Conservation (phyloP, 2,797 vertebrate species). For the Chelmon rostratus region DNA sequence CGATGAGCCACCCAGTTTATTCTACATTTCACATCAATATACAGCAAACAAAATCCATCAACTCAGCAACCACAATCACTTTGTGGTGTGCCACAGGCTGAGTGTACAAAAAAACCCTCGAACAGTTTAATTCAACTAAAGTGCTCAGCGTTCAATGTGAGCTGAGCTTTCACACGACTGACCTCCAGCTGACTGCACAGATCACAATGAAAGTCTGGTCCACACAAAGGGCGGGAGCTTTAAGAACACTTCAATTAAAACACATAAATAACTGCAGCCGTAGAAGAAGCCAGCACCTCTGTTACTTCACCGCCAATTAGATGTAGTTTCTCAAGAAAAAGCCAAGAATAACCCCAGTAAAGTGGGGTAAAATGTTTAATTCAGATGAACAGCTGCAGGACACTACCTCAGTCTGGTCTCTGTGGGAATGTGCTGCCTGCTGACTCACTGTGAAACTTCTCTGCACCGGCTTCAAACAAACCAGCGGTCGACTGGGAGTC, state of each 20-base stretch:
- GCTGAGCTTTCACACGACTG: neutral
- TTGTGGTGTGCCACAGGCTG: neutral
- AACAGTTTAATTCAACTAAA: neutral
- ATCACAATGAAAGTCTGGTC: neutral
- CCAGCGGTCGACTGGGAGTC: neutral
- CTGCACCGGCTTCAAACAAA: neutral
- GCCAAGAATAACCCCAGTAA: neutral
- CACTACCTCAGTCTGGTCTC: neutral
- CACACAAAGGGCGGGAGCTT: neutral
- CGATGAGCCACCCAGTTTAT: too few relatives aligned
- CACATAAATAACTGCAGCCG: neutral
- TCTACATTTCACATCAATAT: slow-evolving; percentile 1
- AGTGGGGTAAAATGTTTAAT: slow-evolving; percentile 9
- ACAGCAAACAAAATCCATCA: neutral
- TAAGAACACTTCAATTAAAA: neutral
- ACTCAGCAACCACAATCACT: neutral
- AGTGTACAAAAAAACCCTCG: neutral
- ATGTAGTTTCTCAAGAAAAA: neutral
- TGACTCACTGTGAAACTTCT: slow-evolving; percentile 12
- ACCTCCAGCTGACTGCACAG: neutral
- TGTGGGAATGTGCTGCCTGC: slow-evolving; percentile 13
- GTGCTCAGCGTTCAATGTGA: neutral
- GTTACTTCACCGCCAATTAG: neutral
- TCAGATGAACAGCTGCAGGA: slow-evolving; percentile 24
- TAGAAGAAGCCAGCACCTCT: neutral